Percentiles rank a stretch among this genome's conserved stretches.
Conservation (phyloP, 2,888 invertebrate genomes). For the Yponomeuta sedellus region DNA sequence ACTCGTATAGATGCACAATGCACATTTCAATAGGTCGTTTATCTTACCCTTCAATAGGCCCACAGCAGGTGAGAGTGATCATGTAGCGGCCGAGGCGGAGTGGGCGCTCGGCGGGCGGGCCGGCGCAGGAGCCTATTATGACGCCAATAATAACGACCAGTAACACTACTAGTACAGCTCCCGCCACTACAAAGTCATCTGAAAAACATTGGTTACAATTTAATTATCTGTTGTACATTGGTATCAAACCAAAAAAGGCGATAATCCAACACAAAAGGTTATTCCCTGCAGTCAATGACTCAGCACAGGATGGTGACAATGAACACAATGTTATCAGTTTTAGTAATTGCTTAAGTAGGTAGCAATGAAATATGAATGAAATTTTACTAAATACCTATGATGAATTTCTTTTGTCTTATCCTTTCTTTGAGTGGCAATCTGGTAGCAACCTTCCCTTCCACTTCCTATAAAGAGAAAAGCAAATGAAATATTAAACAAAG, state of each 20-base stretch:
- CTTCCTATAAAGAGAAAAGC: constrained; percentile 17
- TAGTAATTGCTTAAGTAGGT: neutral
- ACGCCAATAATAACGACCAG: constrained; percentile 80
- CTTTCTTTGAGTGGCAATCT: constrained; percentile 75
- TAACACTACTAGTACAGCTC: constrained; percentile 77
- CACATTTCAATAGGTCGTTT: neutral
- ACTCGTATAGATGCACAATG: too few species aligned
- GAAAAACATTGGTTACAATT: constrained; percentile 21
- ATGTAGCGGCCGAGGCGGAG: constrained; percentile 84
- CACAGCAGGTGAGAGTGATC: constrained; percentile 85
- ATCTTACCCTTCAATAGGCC: constrained; percentile 84
- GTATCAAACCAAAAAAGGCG: too few species aligned
- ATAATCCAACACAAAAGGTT: too few species aligned
- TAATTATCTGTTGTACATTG: too few species aligned
- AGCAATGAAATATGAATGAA: constrained; percentile 7
- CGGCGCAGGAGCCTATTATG: constrained; percentile 72
- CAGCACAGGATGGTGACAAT: neutral
- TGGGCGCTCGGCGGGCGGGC: constrained; percentile 74
- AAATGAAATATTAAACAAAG: neutral
- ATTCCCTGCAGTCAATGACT: neutral
- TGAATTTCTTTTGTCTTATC: constrained; percentile 80
- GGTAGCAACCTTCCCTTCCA: constrained; percentile 62
- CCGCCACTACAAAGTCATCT: constrained; percentile 76
- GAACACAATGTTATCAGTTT: neutral
- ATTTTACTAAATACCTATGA: constrained; percentile 67